These are phyloP conservation scores for Pinctada fucata DNA, from an alignment of 2,888 invertebrate genomes.

Conservation along the genomic window DNA sequence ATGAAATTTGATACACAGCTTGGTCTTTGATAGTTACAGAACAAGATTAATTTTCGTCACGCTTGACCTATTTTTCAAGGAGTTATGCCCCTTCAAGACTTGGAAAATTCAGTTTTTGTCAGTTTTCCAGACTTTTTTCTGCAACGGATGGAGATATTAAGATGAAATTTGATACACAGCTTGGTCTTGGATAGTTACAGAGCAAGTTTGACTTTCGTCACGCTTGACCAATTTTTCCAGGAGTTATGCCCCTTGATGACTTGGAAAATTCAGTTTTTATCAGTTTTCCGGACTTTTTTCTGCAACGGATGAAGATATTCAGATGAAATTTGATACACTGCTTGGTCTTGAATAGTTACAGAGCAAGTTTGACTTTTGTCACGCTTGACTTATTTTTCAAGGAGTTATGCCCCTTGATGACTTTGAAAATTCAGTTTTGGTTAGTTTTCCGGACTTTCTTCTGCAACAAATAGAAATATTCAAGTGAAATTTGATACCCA, in stretches of 20 bases:
- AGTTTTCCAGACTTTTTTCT: not conserved
- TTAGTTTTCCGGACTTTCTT: too few species aligned
- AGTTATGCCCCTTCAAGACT: not conserved
- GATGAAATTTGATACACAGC: not conserved
- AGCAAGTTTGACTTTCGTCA: not conserved
- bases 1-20: not conserved
- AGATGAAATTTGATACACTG: too few species aligned
- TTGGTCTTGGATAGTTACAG: not conserved
- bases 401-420: too few species aligned
- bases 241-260: not conserved
- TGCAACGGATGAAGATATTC: too few species aligned
- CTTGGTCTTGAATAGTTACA: too few species aligned
- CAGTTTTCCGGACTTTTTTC: too few species aligned
- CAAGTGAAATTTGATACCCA: too few species aligned
- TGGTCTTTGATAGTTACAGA: not conserved
- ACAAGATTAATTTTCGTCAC: not conserved
- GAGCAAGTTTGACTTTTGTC: too few species aligned
- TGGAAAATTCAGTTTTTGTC: not conserved
- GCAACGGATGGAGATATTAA: not conserved
- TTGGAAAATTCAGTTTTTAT: too few species aligned
- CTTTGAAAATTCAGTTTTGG: too few species aligned
- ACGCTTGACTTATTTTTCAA: too few species aligned
- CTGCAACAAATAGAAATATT: too few species aligned
- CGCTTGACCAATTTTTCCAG: not conserved
- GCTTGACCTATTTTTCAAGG: not conserved